Percentiles rank a stretch among this genome's conserved stretches.
These are phyloP conservation scores for Acanthococcus lagerstroemiae DNA, from an alignment of 2,888 invertebrate species.

Conservation along the genomic window DNA sequence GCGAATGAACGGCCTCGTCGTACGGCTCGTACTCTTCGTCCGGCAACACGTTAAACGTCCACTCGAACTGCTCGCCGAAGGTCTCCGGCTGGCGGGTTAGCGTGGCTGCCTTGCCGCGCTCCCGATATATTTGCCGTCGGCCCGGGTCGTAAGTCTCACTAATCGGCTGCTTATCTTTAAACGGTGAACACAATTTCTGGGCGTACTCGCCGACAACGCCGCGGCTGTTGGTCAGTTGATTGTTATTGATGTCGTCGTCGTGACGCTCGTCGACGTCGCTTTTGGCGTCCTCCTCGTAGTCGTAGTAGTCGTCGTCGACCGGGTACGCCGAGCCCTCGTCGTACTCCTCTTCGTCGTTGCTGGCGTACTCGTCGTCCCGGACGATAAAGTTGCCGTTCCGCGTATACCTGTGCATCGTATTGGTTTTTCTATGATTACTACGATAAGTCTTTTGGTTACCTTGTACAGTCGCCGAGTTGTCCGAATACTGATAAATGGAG, in stretches of 20 bases:
- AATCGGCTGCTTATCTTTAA: not conserved
- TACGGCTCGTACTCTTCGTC: slow-evolving; percentile 11
- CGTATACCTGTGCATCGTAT: slow-evolving; percentile 15
- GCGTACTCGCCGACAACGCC: not conserved
- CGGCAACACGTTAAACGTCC: slow-evolving; percentile 16
- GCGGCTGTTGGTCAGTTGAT: slow-evolving; percentile 7
- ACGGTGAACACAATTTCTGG: not conserved
- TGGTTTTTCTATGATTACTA: slow-evolving; percentile 5
- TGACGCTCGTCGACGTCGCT: slow-evolving; percentile 3
- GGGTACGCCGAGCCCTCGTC: slow-evolving; percentile 3
- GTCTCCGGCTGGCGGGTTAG: slow-evolving; percentile 5
- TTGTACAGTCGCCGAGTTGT: slow-evolving; percentile 16
- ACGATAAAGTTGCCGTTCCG: slow-evolving; percentile 10
- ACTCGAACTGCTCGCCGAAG: slow-evolving; percentile 12
- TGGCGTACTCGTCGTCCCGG: slow-evolving; percentile 5
- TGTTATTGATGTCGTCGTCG: slow-evolving; percentile 30
- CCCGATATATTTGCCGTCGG: slow-evolving; percentile 1
- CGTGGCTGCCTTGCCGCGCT: not conserved
- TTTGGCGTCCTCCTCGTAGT: slow-evolving; percentile 13
- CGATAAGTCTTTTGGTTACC: slow-evolving; percentile 20
- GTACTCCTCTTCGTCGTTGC: slow-evolving; percentile 19
- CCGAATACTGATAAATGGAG: slow-evolving; percentile 15
- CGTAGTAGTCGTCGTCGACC: slow-evolving; percentile 35
- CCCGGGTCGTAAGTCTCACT: not conserved
- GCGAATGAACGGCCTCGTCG: not conserved